phyloP scores from a whole-genome alignment of 1,140 invertebrate genomes.

The Nixonia krombeini region DNA sequence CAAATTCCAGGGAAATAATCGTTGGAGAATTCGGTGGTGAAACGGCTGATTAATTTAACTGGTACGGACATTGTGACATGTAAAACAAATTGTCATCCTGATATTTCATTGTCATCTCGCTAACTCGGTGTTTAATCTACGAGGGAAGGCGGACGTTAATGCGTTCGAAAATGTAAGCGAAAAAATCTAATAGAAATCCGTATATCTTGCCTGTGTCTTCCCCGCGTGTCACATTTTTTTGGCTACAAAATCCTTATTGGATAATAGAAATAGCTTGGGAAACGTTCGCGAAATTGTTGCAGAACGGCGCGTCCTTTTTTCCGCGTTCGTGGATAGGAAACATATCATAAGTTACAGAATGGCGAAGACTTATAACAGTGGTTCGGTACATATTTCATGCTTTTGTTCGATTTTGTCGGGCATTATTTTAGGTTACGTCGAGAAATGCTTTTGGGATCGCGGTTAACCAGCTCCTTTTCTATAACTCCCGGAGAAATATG shows the following conservation, averaged over 20 bases:
- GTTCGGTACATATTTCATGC: slow-evolving; percentile 68
- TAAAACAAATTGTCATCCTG: no score
- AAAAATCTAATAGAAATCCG: no score
- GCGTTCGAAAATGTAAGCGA: no score
- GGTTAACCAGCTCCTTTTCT: slow-evolving; percentile 57
- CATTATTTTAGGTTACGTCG: slow-evolving; percentile 71
- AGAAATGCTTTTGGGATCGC: slow-evolving; percentile 64
- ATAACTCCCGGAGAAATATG: slow-evolving; percentile 63
- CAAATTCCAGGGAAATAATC: no score
- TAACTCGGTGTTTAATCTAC: no score
- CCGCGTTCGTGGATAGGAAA: slow-evolving; percentile 52
- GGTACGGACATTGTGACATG: no score
- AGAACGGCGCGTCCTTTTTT: slow-evolving; percentile 41
- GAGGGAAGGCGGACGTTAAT: no score
- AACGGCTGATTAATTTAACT: no score
- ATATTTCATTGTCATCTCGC: no score
- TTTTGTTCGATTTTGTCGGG: slow-evolving; percentile 71
- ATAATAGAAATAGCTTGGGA: slow-evolving; percentile 47
- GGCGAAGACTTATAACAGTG: slow-evolving; percentile 57
- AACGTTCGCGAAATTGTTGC: slow-evolving; percentile 48
- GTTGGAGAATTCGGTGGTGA: no score
- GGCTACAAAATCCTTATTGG: slow-evolving; percentile 39
- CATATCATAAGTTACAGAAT: slow-evolving; percentile 67
- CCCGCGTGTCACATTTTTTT: no score
- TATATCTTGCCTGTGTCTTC: no score